These are phyloP conservation scores for Paelopatides confundens DNA, from an alignment of 53 echinoderm and acorn worm species.

Conservation along the genomic window DNA sequence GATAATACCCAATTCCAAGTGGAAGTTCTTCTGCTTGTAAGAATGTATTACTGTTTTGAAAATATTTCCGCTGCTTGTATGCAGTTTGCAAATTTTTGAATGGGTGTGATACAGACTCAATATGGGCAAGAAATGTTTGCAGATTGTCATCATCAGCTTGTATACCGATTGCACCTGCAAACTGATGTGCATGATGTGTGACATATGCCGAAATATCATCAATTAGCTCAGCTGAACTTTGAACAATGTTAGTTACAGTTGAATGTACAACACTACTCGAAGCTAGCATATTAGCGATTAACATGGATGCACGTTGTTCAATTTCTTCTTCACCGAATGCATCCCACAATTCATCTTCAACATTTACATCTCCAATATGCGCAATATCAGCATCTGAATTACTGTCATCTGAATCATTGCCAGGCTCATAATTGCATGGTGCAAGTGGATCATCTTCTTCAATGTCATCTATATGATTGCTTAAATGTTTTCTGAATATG, in stretches of 20 bases:
- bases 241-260: constrained; percentile 46
- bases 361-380: neutral
- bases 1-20: constrained; percentile 3
- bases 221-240: constrained; percentile 47
- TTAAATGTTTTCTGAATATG: constrained; percentile 15
- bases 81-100: constrained; percentile 59
- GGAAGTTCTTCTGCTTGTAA: neutral
- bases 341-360: constrained; percentile 51
- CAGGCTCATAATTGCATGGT: neutral
- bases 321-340: constrained; percentile 46
- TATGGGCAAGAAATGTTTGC: constrained; percentile 20
- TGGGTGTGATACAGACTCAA: constrained; percentile 55
- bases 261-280: constrained; percentile 52
- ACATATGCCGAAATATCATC: constrained; percentile 49
- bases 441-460: too few relatives aligned
- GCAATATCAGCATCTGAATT: neutral
- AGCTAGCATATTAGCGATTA: constrained; percentile 35
- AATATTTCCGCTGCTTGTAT: neutral
- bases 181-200: too few relatives aligned
- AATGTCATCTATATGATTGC: neutral
- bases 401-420: constrained; percentile 20
- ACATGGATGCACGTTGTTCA: constrained; percentile 24
- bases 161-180: neutral
- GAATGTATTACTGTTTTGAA: neutral
- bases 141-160: neutral